Conservation (phyloP, 2,797 vertebrate species). For the Hafferia zeledoni region DNA sequence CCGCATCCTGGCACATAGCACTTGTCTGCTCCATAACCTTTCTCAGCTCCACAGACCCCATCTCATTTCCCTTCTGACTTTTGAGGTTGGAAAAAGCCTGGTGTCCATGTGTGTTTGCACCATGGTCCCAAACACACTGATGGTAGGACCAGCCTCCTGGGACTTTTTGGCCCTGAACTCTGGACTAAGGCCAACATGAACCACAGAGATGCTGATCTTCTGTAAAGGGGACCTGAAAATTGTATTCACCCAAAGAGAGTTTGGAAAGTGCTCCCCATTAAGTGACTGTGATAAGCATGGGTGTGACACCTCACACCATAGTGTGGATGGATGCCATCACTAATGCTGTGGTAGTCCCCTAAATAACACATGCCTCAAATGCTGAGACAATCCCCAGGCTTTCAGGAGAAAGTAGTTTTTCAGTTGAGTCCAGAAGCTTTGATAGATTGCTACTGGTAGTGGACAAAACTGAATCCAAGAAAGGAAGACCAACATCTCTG, state of each 20-base stretch:
- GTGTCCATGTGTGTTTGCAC: not conserved
- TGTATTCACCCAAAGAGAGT: not conserved
- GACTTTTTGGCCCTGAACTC: not conserved
- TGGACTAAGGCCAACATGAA: not conserved
- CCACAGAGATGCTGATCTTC: not conserved
- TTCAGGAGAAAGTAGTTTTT: not conserved
- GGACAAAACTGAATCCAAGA: not conserved
- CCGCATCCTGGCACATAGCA: not conserved
- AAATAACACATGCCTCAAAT: not conserved
- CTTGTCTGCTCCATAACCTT: constrained; percentile 12
- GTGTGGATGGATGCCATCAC: not conserved
- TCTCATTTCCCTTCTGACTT: not conserved
- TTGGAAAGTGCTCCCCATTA: not conserved
- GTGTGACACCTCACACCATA: not conserved
- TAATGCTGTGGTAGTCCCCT: not conserved
- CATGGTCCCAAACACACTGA: not conserved
- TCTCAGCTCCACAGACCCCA: not conserved
- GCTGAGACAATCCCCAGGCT: not conserved
- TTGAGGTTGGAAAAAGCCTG: not conserved
- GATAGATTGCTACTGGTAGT: not conserved
- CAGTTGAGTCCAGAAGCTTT: not conserved
- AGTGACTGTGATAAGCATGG: not conserved
- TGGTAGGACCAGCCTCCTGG: not conserved
- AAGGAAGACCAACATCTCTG: not conserved
- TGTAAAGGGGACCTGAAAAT: not conserved